phyloP scores from a whole-genome alignment of 2,113 vertebrate species.

The Dromiciops gliroides region DNA sequence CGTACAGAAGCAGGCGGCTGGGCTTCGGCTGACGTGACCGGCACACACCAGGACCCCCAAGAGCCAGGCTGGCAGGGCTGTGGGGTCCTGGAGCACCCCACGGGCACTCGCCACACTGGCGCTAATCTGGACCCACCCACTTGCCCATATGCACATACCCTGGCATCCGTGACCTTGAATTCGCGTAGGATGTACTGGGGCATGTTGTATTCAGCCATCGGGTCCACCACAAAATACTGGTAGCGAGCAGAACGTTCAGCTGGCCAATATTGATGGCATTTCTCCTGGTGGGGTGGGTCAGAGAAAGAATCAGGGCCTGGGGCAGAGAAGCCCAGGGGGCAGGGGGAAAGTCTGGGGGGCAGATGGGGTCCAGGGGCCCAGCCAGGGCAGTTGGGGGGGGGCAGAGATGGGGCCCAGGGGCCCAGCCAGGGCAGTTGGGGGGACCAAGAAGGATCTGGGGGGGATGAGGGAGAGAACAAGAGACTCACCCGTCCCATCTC shows the following conservation, averaged over 20 bases:
- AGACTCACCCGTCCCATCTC: slow-evolving; percentile 95
- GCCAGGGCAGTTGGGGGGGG: slow-evolving; percentile 1
- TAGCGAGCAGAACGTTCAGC: slow-evolving; percentile 96
- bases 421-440: background rate
- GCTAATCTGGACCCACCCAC: rapidly evolving
- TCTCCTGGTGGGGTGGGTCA: slow-evolving; percentile 87
- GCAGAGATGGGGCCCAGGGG: background rate
- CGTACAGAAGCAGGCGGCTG: no score
- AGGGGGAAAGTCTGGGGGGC: background rate
- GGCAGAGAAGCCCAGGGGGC: background rate
- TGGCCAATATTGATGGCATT: slow-evolving; percentile 99
- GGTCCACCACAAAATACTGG: slow-evolving; percentile 98
- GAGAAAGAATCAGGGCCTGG: background rate
- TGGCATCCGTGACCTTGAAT: slow-evolving; percentile 97
- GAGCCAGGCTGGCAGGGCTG: no score
- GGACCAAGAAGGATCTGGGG: background rate
- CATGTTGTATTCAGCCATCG: slow-evolving; percentile 99
- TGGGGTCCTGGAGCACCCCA: no score
- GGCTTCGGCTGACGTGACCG: no score
- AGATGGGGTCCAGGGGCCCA: background rate
- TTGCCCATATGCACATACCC: slow-evolving; percentile 85
- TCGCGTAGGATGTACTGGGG: slow-evolving; percentile 98
- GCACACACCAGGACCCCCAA: no score
- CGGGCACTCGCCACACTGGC: no score
- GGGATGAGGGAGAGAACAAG: background rate